Evolutionary conservation across 2,888 invertebrate genomes (phyloP).

Genomic region (Mesorhabditis belari): DNA sequence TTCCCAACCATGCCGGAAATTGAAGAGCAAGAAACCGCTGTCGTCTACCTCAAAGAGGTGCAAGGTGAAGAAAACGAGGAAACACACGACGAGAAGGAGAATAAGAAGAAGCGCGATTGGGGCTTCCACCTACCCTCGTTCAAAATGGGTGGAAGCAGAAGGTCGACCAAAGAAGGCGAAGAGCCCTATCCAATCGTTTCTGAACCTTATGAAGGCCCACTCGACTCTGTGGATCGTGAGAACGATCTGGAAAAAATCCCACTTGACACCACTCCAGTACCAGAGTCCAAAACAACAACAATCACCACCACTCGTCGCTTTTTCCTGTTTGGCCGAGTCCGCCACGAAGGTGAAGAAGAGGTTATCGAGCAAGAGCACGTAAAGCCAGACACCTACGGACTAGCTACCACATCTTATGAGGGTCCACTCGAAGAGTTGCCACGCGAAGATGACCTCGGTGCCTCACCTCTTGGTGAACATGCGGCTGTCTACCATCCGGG

Average conservation of each 20-base stretch:
- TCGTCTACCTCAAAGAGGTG: slow-evolving; percentile 5
- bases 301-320: not conserved
- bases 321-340: slow-evolving; percentile 1
- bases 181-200: slow-evolving; percentile 5
- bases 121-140: not conserved
- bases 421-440: slow-evolving; percentile 11
- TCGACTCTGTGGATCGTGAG: not conserved
- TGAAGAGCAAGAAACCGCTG: slow-evolving; percentile 4
- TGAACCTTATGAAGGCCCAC: slow-evolving; percentile 7
- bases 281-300: not conserved
- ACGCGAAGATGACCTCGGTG: slow-evolving; percentile 6
- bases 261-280: slow-evolving; percentile 1
- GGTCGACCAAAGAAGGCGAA: slow-evolving; percentile 4
- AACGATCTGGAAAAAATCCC: slow-evolving; percentile 4
- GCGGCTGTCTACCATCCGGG: slow-evolving; percentile 15
- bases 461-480: slow-evolving; percentile 8
- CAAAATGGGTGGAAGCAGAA: not conserved
- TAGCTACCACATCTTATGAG: slow-evolving; percentile 2
- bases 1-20: not conserved
- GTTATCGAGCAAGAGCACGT: slow-evolving; percentile 1
- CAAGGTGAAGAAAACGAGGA: not conserved
- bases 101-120: slow-evolving; percentile 1
- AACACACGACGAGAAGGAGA: not conserved
- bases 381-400: slow-evolving; percentile 9
- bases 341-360: slow-evolving; percentile 6